These are phyloP conservation scores for Danionella dracula DNA, from an alignment of 2,797 vertebrate genomes.

Conservation along the genomic window DNA sequence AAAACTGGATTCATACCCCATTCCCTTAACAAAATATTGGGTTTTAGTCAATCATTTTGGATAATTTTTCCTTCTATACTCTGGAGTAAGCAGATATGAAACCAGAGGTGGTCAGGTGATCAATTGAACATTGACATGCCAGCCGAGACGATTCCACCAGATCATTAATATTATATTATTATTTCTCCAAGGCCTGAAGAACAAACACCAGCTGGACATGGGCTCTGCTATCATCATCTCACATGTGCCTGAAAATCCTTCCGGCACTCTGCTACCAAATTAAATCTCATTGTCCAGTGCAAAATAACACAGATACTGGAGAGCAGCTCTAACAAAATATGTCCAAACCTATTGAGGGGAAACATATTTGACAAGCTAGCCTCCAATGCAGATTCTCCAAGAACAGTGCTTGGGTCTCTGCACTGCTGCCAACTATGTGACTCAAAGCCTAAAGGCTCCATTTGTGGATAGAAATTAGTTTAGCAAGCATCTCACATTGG, in stretches of 20 bases:
- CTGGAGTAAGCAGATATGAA: not conserved
- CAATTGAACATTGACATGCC: not conserved
- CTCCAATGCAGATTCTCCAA: conserved; percentile 28
- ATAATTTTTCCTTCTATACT: not conserved
- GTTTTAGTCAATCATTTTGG: not conserved
- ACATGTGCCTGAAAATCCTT: conserved; percentile 9
- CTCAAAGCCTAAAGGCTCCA: conserved; percentile 23
- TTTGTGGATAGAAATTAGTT: conserved; percentile 34
- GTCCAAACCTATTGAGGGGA: conserved; percentile 30
- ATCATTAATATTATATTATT: not conserved
- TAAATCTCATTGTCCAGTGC: conserved; percentile 8
- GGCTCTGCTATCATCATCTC: not conserved
- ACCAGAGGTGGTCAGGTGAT: not conserved
- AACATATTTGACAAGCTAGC: conserved; percentile 26
- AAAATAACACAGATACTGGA: conserved; percentile 10
- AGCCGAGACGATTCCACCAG: not conserved
- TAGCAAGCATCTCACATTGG: conserved; percentile 7
- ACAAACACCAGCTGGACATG: conserved; percentile 20
- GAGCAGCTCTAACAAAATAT: conserved; percentile 28
- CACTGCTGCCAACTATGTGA: conserved; percentile 14
- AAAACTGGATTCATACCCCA: not conserved
- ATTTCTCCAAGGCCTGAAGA: conserved; percentile 1
- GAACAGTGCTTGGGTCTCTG: conserved; percentile 6
- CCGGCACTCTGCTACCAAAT: not conserved
- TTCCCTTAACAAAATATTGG: not conserved